phyloP scores from a whole-genome alignment of 2,113 vertebrate genomes.

The Orientallactaga bullata region DNA sequence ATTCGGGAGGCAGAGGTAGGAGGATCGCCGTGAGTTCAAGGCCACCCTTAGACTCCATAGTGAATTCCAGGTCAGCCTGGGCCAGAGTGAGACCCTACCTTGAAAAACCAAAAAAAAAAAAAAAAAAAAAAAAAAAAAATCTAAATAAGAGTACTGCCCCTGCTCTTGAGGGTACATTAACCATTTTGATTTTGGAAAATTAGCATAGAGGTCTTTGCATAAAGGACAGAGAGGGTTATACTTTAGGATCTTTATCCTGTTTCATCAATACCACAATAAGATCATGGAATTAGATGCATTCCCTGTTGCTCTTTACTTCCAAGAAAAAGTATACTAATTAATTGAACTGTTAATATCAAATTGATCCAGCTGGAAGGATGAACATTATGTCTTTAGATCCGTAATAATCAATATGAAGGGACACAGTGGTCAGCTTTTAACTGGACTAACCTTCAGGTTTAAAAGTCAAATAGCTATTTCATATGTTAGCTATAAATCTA shows the following conservation, averaged over 20 bases:
- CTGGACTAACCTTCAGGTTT: constrained; percentile 8
- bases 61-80: too few species aligned
- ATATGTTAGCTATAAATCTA: constrained; percentile 23
- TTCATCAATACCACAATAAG: constrained; percentile 18
- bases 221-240: not conserved
- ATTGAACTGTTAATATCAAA: constrained; percentile 39
- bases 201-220: not conserved
- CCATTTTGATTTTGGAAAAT: constrained; percentile 12
- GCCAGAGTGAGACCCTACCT: too few species aligned
- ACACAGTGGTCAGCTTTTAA: constrained; percentile 1
- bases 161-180: not conserved
- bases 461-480: constrained; percentile 51
- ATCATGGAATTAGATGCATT: not conserved
- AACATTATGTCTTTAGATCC: not conserved
- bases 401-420: constrained; percentile 25
- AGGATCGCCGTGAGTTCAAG: too few species aligned
- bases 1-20: too few species aligned
- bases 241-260: not conserved
- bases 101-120: too few species aligned
- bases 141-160: not conserved
- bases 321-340: constrained; percentile 45
- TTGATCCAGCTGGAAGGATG: constrained; percentile 45
- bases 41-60: too few species aligned
- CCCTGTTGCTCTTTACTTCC: constrained; percentile 40
- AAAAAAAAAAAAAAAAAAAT: too few species aligned